phyloP scores from a whole-genome alignment of 2,888 invertebrate genomes.

The Noctua comes region DNA sequence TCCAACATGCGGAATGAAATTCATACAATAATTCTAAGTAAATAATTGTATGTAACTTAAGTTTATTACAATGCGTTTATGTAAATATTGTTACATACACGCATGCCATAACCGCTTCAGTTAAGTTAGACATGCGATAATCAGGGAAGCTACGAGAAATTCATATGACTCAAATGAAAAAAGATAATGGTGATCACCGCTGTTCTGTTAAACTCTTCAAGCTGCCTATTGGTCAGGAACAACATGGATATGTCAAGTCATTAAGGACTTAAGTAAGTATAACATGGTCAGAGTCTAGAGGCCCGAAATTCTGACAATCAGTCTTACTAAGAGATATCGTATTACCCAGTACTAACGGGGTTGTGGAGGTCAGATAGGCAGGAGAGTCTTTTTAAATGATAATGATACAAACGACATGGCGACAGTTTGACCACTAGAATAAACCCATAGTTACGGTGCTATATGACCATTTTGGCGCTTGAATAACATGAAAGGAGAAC shows the following conservation, averaged over 20 bases:
- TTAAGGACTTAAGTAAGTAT: too few relatives aligned
- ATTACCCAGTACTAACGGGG: too few relatives aligned
- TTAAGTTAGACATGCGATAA: slow-evolving; percentile 32
- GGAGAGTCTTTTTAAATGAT: too few relatives aligned
- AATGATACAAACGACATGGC: too few relatives aligned
- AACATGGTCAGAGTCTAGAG: too few relatives aligned
- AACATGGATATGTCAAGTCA: background rate
- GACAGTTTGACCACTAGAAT: background rate
- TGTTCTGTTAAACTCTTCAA: background rate
- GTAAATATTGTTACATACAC: slow-evolving; percentile 39
- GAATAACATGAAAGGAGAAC: background rate
- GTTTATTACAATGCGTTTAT: slow-evolving; percentile 56
- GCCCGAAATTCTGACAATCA: too few relatives aligned
- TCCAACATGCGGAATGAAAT: slow-evolving; percentile 1
- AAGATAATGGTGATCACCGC: background rate
- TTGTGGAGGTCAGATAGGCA: too few relatives aligned
- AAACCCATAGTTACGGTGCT: background rate
- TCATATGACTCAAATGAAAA: background rate
- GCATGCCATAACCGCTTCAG: slow-evolving; percentile 35
- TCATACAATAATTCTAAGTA: slow-evolving; percentile 41
- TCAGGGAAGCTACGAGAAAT: background rate
- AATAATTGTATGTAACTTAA: slow-evolving; percentile 33
- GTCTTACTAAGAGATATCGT: too few relatives aligned
- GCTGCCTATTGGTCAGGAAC: background rate
- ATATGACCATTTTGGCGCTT: background rate